Percentiles rank a stretch among this genome's conserved stretches.
Conservation (phyloP, 2,888 invertebrate genomes). For the Watsonalla cultraria region DNA sequence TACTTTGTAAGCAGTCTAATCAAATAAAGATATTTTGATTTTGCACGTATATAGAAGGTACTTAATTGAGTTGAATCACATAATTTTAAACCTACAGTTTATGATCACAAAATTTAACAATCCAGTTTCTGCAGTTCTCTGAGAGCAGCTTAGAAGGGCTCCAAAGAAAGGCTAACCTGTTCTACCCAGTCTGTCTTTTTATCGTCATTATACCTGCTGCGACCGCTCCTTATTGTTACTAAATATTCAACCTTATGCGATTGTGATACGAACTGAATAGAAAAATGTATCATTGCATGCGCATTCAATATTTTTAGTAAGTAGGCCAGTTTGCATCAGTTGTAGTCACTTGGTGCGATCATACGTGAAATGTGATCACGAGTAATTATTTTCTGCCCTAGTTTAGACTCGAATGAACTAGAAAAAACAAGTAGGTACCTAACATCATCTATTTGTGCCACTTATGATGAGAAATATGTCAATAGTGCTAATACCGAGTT, state of each 20-base stretch:
- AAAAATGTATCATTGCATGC: constrained; percentile 11
- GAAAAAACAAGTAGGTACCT: neutral
- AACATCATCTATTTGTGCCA: neutral
- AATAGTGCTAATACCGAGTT: no score
- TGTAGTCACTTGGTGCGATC: constrained; percentile 37
- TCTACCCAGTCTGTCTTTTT: constrained; percentile 18
- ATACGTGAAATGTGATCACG: constrained; percentile 39
- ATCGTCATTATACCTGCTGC: constrained; percentile 12
- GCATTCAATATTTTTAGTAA: constrained; percentile 39
- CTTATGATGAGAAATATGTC: neutral
- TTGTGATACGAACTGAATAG: constrained; percentile 5
- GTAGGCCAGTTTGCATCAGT: constrained; percentile 45
- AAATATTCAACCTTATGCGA: constrained; percentile 15
- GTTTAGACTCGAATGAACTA: constrained; percentile 25
- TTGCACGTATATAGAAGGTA: no score
- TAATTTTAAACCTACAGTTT: no score
- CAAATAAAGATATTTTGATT: no score
- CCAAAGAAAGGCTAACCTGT: constrained; percentile 15
- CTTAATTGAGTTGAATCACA: no score
- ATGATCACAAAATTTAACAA: no score
- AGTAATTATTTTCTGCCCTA: constrained; percentile 39
- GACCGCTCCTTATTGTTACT: neutral
- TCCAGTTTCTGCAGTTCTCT: no score
- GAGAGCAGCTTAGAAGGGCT: neutral
- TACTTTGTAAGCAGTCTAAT: no score